Evolutionary conservation across 2,113 vertebrate species (phyloP).

Genomic region (Entomyzon cyanotis): DNA sequence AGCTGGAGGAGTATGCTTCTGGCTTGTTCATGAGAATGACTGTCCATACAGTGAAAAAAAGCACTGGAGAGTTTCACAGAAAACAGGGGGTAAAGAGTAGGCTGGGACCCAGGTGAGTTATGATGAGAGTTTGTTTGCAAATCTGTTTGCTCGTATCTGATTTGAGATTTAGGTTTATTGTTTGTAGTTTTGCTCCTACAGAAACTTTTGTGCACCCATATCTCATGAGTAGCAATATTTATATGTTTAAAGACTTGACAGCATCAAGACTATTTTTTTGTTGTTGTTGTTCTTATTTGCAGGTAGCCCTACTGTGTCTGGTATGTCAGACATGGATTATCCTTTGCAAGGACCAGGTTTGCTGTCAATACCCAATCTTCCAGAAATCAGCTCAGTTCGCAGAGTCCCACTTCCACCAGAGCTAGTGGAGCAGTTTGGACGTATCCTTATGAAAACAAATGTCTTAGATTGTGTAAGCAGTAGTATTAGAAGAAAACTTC

Average conservation of each 20-base stretch:
- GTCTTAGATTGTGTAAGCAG: neutral
- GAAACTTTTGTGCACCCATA: accelerated
- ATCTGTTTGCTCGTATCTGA: neutral
- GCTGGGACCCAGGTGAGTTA: neutral
- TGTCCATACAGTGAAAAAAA: accelerated
- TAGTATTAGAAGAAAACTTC: neutral
- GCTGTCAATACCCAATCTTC: constrained; percentile 88
- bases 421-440: constrained; percentile 95
- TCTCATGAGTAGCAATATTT: neutral
- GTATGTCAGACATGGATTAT: constrained; percentile 97
- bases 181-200: neutral
- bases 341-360: constrained; percentile 92
- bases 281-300: neutral
- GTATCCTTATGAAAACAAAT: constrained; percentile 85
- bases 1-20: neutral
- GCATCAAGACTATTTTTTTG: neutral
- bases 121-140: neutral
- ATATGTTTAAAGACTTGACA: neutral
- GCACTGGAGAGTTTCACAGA: accelerated
- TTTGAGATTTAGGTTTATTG: neutral
- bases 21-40: neutral
- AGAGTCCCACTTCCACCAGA: constrained; percentile 94
- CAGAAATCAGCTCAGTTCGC: constrained; percentile 89
- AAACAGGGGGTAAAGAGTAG: neutral
- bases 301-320: constrained; percentile 92